Base-by-base conservation (phyloP, 2,797 vertebrate genomes). In the Sternotherus odoratus region DNA sequence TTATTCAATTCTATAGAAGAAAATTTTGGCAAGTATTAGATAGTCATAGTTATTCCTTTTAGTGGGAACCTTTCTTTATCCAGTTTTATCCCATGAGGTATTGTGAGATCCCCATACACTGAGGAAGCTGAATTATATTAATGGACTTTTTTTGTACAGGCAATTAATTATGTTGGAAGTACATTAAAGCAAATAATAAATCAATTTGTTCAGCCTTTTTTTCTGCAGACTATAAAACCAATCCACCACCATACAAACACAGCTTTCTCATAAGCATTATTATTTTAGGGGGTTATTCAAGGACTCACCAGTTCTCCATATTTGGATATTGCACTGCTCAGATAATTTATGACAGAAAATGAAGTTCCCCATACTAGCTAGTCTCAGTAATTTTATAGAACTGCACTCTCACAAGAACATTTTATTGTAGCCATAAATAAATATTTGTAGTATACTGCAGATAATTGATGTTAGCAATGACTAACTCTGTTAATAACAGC, bases 401-500 rank as follows among this genome's bases (percentile, higher is more conserved):
- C 30, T 72, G 81, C 69, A 90, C n/a, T 93, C 94, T 49, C 74
- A 80, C 43, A 83, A 77, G 72, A 92, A 74, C 88, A 90, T 85
- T 97, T 94, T 92, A 96, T 87, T 89, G 75, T 81, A 87, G 88
- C 75, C 77, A 92, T 92, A 97, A 97, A 95, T 89, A 97, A 92
- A 56, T 81, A 87, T 90, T 93, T 92, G 82, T 88, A 84, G 80
- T 95, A 91, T 92, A 86, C 33, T 90, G 89, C 83, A 78, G 82
- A 95, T 95, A 95, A 95, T 93, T 97, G 87, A 97, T 96, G 92
- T 63, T 95, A 82, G 89, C 91, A 85, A 50, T 69, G 83, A 93
- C 77, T 87, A 96, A 95, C 91, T 90, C 82, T 13, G 30, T 92
- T 96, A 94, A 94, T 90, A 97, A 91, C 86, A 77, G 63, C 89